Evolutionary conservation across 2,113 vertebrate species (phyloP).

Genomic region (Notothenia coriiceps): DNA sequence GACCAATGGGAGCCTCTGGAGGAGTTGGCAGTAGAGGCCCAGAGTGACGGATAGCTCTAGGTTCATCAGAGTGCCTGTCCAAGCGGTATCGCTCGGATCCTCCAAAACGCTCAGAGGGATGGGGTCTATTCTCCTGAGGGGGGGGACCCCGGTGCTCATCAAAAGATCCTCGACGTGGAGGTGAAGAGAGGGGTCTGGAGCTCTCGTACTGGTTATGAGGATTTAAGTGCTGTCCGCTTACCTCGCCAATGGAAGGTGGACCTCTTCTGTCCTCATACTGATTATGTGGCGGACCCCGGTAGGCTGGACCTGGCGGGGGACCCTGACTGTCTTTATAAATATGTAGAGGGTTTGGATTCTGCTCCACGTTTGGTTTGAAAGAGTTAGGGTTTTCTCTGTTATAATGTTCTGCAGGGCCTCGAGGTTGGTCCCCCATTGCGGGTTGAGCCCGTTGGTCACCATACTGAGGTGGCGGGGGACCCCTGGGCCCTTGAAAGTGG

Average conservation of each 20-base stretch:
- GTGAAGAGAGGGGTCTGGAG: conserved; percentile 83
- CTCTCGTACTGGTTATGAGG: conserved; percentile 85
- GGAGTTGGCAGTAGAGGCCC: conserved; percentile 90
- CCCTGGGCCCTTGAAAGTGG: conserved; percentile 87
- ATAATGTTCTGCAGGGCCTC: conserved; percentile 72
- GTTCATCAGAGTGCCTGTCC: conserved; percentile 83
- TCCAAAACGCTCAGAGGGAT: conserved; percentile 85
- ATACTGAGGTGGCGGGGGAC: conserved; percentile 84
- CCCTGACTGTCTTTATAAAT: conserved; percentile 77
- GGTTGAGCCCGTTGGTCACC: conserved; percentile 85
- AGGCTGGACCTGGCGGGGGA: conserved; percentile 61
- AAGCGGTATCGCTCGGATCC: conserved; percentile 89
- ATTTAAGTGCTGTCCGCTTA: conserved; percentile 77
- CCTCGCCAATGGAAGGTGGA: conserved; percentile 68
- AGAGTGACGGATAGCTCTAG: conserved; percentile 85
- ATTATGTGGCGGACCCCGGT: conserved; percentile 74
- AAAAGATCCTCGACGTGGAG: conserved; percentile 88
- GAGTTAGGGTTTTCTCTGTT: conserved; percentile 67
- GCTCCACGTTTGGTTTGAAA: conserved; percentile 75
- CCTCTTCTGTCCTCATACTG: conserved; percentile 86
- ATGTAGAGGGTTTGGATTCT: conserved; percentile 60
- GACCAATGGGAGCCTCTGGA: conserved; percentile 78
- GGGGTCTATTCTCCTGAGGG: conserved; percentile 86
- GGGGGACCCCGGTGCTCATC: conserved; percentile 87
- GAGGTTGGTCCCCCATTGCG: conserved; percentile 61